Evolutionary conservation across 2,888 invertebrate genomes (phyloP).

Genomic region (Euplagia quadripunctaria): DNA sequence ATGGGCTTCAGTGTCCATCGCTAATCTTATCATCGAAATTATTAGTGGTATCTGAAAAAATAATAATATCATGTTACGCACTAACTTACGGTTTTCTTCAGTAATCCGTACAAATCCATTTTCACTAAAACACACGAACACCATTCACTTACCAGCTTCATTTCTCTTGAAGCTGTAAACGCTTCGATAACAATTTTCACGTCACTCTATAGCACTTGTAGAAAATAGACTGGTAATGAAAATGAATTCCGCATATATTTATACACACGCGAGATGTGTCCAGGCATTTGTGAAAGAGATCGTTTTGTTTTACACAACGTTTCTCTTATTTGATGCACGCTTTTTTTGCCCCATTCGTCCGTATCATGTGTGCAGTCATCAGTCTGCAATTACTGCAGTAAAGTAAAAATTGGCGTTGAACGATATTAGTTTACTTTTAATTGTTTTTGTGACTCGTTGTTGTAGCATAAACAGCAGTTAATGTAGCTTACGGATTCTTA

Average conservation of each 20-base stretch:
- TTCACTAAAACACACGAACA: constrained; percentile 56
- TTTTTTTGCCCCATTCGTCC: not conserved
- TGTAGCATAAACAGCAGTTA: not conserved
- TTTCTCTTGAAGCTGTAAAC: constrained; percentile 74
- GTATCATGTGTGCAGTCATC: constrained; percentile 23
- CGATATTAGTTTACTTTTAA: not conserved
- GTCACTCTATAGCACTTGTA: constrained; percentile 78
- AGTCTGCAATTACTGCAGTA: constrained; percentile 46
- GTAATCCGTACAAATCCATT: constrained; percentile 56
- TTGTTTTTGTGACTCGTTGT: not conserved
- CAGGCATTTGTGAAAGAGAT: constrained; percentile 86
- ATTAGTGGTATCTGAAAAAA: constrained; percentile 76
- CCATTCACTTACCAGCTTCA: constrained; percentile 84
- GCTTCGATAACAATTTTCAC: constrained; percentile 66
- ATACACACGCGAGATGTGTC: constrained; percentile 82
- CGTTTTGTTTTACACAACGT: constrained; percentile 68
- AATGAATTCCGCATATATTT: constrained; percentile 87
- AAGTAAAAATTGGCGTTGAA: constrained; percentile 33
- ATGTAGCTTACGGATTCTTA: not conserved
- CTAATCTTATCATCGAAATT: constrained; percentile 63
- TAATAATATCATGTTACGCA: constrained; percentile 9
- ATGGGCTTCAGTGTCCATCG: constrained; percentile 62
- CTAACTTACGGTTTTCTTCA: constrained; percentile 58
- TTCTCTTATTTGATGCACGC: constrained; percentile 65
- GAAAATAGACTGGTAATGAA: constrained; percentile 85